phyloP scores from a whole-genome alignment of 2,888 invertebrate genomes.

The Lissocephala sabroskyi region DNA sequence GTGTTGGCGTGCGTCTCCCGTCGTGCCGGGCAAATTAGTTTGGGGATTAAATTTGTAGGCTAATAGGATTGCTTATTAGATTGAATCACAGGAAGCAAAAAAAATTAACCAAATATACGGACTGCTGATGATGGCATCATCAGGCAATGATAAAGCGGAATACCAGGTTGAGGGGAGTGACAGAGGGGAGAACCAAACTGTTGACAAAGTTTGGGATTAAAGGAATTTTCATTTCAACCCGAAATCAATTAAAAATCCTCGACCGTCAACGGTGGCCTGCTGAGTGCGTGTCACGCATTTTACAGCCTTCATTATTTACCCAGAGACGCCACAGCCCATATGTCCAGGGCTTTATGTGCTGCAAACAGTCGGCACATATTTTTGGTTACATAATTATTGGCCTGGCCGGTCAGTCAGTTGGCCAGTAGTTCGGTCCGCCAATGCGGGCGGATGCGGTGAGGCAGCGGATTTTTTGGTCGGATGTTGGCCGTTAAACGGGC shows the following conservation, averaged over 20 bases:
- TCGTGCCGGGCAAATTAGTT: slow-evolving; percentile 42
- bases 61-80: slow-evolving; percentile 44
- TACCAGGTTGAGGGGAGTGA: too few relatives aligned
- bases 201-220: too few relatives aligned
- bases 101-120: too few relatives aligned
- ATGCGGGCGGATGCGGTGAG: too few relatives aligned
- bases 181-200: too few relatives aligned
- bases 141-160: too few relatives aligned
- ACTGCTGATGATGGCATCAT: too few relatives aligned
- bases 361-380: slow-evolving; percentile 34
- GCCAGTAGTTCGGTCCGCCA: too few relatives aligned
- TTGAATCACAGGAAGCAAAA: slow-evolving; percentile 10
- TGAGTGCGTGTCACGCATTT: neutral
- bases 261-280: slow-evolving; percentile 19
- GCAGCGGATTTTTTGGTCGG: too few relatives aligned
- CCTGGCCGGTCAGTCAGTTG: slow-evolving; percentile 4
- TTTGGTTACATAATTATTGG: slow-evolving; percentile 56
- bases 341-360: neutral
- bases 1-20: slow-evolving; percentile 23
- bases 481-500: slow-evolving; percentile 51
- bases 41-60: slow-evolving; percentile 40
- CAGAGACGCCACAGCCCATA: too few relatives aligned
- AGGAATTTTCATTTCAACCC: too few relatives aligned
- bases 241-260: slow-evolving; percentile 2
- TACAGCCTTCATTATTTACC: too few relatives aligned